Base-by-base conservation (phyloP, 2,797 vertebrate species). In the Mionectes olivaceus region DNA sequence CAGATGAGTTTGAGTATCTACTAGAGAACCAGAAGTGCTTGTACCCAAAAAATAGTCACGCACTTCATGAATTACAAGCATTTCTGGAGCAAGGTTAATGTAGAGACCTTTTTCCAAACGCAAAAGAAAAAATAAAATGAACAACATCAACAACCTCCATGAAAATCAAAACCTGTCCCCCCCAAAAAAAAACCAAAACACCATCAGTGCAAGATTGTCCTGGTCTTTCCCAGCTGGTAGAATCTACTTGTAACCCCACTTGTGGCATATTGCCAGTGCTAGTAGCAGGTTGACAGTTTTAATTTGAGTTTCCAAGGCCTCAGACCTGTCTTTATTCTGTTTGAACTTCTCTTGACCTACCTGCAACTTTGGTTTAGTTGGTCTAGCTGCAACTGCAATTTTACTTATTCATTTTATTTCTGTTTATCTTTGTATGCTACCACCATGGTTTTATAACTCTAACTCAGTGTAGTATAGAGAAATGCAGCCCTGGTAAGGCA, bases 361-460 rank as follows among this genome's bases (percentile, higher is more conserved):
- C 27, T 71, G 19, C 24, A 83, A 23, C 15, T 87, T 86, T 86
- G 13, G 60, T 96, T 83, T 83, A 52, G 56, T 74, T 78, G 33
- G 9, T 83, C 78, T 77, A 86, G 32, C 56, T 80, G 25, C 83
- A 86, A 44, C 28, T 52, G 57, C 74, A 87, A 8, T 92, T 89
- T 92, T 95, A 50, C 6, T 64, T 80, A 90, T 80, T 83, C 73
- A 28, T 39, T 81, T 93, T 89, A 65, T 86, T 93, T 92, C 37
- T 84, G 49, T 68, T 83, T 93, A 44, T 78, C 57, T 87, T 78
- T 83, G 57, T 49, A 68, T 71, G 49, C 16, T 84, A 30, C 46
- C 53, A 60, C 33, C 53, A 56, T 19, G 13, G 21, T 41, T 94
- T 90, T 87, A 81, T 39, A 81, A 74, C 27, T 59, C 10, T 46